phyloP scores from a whole-genome alignment of 1,140 invertebrate species.

The Zaprionus davidi region DNA sequence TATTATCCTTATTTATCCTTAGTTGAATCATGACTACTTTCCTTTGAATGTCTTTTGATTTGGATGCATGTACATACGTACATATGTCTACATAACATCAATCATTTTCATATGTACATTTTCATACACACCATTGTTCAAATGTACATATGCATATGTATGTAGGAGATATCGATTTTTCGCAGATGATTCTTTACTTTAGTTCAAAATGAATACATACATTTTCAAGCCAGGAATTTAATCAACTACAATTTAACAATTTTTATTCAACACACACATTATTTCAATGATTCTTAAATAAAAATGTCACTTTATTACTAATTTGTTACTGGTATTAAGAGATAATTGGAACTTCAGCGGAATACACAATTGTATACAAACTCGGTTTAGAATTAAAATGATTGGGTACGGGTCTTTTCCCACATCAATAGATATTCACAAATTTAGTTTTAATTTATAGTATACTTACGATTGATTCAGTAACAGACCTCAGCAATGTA shows the following conservation, averaged over 20 bases:
- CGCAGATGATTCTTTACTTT: constrained; percentile 23
- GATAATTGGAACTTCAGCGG: background rate
- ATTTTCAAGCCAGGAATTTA: background rate
- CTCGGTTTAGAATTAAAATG: background rate
- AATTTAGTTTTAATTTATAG: background rate
- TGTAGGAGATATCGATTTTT: constrained; percentile 50
- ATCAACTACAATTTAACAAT: background rate
- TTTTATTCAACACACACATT: background rate
- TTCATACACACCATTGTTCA: background rate
- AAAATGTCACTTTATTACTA: background rate
- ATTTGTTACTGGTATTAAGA: background rate
- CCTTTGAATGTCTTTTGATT: too few species aligned
- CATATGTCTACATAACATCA: constrained; percentile 1
- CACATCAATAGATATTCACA: background rate
- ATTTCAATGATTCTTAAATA: background rate
- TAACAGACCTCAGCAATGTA: constrained; percentile 37
- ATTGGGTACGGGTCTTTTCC: background rate
- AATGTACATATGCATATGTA: background rate
- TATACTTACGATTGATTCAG: background rate
- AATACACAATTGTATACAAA: constrained; percentile 3
- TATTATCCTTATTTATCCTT: background rate
- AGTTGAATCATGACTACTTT: background rate
- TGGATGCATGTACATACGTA: background rate
- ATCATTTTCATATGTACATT: background rate
- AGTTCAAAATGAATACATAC: constrained; percentile 8